Evolutionary conservation across 2,888 invertebrate species (phyloP), one percentile per base, ranked within the genome.

Genomic region (Gnatocerus cornutus): DNA sequence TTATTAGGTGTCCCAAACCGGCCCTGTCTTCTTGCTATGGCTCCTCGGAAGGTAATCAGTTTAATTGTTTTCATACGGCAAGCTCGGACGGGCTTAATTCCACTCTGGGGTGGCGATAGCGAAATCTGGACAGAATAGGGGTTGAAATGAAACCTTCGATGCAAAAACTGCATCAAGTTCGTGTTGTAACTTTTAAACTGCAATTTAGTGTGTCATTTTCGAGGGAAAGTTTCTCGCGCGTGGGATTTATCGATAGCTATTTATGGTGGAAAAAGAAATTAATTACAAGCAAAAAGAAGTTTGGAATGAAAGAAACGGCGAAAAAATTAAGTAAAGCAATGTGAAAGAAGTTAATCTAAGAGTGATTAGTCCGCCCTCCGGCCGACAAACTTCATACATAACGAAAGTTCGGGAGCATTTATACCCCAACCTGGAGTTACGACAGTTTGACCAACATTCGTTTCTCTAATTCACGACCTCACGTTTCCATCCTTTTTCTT

Each of bases 401-500:
- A 78, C 74, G 78, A 79, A 80, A 79, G 75, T 80, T 80, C 75
- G 70, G 59, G 72, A 73, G 71, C 74, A 78, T 78, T 78, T 76
- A 77, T 75, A 75, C 76, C 70, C 59, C 67, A 72, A 71, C 74
- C 73, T 73, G 73, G 74, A 80, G 77, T 80, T 79, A 78, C 78
- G 80, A 78, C 80, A 80, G 80, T 79, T 80, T 78, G 80, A 78
- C 77, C 78, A 79, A 74, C 74, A 73, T 76, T 78, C 77, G 76
- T 77, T 77, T 77, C 77, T 75, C 75, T 74, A 78, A 76, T 77
- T 75, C 74, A 68, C 64, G 55, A 53, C 13, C 46, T 16, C 45
- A 62, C 53, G 55, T 53, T 29, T 39, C 16, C 27, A n/a, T 68
- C 68, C 46, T 58, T 68, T 55, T 63, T 39, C 30, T 37, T 53